Conservation (phyloP, 1,140 invertebrate genomes). For the Dryas iulia region DNA sequence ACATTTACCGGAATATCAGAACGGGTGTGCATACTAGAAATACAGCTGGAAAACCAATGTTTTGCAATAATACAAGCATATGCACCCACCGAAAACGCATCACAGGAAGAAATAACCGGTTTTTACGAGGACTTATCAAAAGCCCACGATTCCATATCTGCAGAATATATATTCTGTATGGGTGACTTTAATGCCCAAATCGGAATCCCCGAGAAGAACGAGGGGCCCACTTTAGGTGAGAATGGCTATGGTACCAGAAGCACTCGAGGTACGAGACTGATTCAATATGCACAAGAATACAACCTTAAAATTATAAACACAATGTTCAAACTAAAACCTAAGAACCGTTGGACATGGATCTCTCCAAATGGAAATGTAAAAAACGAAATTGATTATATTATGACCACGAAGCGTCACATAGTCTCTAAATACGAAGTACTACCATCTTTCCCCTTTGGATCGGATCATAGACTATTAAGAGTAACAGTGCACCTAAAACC, state of each 20-base stretch:
- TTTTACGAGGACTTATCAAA: constrained; percentile 38
- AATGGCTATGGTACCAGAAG: constrained; percentile 40
- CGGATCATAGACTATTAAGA: constrained; percentile 43
- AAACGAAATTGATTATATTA: constrained; percentile 50
- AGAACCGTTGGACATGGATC: constrained; percentile 46
- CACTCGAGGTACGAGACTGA: too few species aligned
- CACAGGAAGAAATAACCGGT: constrained; percentile 36
- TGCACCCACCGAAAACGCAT: constrained; percentile 40
- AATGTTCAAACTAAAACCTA: constrained; percentile 47
- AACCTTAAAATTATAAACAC: too few species aligned
- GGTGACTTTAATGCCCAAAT: constrained; percentile 44
- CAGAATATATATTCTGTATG: constrained; percentile 34
- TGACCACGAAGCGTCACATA: constrained; percentile 38
- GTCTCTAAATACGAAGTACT: constrained; percentile 40
- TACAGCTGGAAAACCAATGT: constrained; percentile 37
- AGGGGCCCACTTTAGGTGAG: constrained; percentile 25
- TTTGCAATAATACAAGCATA: constrained; percentile 41
- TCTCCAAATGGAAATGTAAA: constrained; percentile 44
- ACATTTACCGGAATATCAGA: constrained; percentile 41
- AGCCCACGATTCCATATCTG: constrained; percentile 31
- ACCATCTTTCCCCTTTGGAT: constrained; percentile 30
- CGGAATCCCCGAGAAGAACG: constrained; percentile 26
- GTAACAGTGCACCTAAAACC: constrained; percentile 32
- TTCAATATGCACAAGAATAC: too few species aligned
- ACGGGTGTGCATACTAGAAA: too few species aligned